Evolutionary conservation across 2,888 invertebrate genomes (phyloP).

Genomic region (Scrobipalpa atriplicella): DNA sequence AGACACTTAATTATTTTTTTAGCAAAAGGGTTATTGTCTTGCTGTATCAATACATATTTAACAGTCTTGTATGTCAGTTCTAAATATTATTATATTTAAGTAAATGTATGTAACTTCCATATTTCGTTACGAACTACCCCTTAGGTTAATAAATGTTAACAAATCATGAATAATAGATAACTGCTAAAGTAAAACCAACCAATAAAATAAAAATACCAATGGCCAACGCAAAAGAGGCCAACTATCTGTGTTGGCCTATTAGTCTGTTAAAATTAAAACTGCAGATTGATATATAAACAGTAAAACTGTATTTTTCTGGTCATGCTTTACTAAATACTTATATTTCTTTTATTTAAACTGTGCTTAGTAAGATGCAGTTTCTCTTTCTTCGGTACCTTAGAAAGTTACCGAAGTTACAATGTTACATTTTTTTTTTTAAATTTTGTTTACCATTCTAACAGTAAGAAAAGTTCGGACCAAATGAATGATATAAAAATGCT

Average conservation of each 20-base stretch:
- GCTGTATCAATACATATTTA: too few relatives aligned
- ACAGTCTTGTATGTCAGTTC: neutral
- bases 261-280: too few relatives aligned
- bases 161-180: neutral
- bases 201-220: neutral
- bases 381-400: slow-evolving; percentile 5
- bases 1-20: too few relatives aligned
- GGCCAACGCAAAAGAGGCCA: neutral
- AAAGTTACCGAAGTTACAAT: slow-evolving; percentile 8
- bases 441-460: slow-evolving; percentile 47
- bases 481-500: slow-evolving; percentile 65
- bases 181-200: neutral
- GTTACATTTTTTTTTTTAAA: slow-evolving; percentile 11
- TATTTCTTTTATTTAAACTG: neutral
- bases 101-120: slow-evolving; percentile 11
- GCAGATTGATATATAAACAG: neutral
- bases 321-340: neutral
- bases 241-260: neutral
- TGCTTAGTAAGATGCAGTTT: too few relatives aligned
- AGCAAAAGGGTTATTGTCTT: too few relatives aligned
- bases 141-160: neutral
- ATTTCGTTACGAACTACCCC: slow-evolving; percentile 10
- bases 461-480: slow-evolving; percentile 67
- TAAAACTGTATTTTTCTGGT: slow-evolving; percentile 7
- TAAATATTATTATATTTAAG: slow-evolving; percentile 4